These are phyloP conservation scores for Amazona finschi DNA, from an alignment of 2,797 vertebrate genomes.

Conservation along the genomic window DNA sequence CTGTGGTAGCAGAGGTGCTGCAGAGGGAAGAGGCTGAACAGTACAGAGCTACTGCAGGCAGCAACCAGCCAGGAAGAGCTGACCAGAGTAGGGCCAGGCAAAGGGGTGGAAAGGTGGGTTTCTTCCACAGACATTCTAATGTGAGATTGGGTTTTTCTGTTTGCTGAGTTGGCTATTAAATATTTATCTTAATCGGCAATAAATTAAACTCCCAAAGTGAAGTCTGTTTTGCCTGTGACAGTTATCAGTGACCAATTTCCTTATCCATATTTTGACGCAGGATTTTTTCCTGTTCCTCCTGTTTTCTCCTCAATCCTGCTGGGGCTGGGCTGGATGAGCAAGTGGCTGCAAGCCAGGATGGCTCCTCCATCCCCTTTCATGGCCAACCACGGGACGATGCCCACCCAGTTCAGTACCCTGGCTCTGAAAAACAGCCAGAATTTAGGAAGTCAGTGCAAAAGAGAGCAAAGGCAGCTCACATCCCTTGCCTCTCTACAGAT, in stretches of 20 bases:
- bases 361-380: neutral
- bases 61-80: neutral
- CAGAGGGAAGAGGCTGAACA: neutral
- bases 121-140: neutral
- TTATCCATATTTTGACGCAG: neutral
- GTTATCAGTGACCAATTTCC: neutral
- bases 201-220: neutral
- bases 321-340: fast-evolving
- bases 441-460: neutral
- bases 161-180: neutral
- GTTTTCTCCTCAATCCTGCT: neutral
- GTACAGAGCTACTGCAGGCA: neutral
- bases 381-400: too few relatives aligned
- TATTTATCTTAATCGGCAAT: neutral
- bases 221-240: neutral
- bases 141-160: neutral
- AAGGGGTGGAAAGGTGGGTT: fast-evolving
- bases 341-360: fast-evolving
- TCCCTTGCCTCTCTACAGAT: neutral
- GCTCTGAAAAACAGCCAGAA: neutral
- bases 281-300: neutral
- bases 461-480: neutral
- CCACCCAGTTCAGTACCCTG: neutral
- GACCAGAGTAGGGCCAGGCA: neutral
- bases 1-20: neutral